phyloP scores from a whole-genome alignment of 2,888 invertebrate species.

The Spilosoma lubricipeda region DNA sequence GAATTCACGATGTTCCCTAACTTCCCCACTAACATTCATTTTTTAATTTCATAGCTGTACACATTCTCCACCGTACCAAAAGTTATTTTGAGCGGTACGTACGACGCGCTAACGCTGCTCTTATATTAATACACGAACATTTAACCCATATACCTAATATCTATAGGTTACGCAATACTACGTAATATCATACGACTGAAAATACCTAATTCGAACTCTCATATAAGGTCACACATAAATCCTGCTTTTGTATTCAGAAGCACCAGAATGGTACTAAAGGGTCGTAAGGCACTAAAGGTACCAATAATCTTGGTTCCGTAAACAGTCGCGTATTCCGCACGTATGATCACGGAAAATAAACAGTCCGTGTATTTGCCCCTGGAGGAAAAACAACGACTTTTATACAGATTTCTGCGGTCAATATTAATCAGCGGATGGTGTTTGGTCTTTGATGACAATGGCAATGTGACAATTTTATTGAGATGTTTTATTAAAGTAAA shows the following conservation, averaged over 20 bases:
- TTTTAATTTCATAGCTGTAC: slow-evolving; percentile 10
- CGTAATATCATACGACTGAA: slow-evolving; percentile 11
- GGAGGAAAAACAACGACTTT: slow-evolving; percentile 13
- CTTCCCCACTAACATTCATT: neutral
- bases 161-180: slow-evolving; percentile 10
- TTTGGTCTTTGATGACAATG: neutral
- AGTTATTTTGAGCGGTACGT: slow-evolving; percentile 15
- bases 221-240: slow-evolving; percentile 20
- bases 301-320: slow-evolving; percentile 28
- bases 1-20: neutral
- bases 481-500: neutral
- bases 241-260: slow-evolving; percentile 24
- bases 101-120: slow-evolving; percentile 5
- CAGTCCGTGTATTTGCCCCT: slow-evolving; percentile 20
- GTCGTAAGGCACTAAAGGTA: slow-evolving; percentile 14
- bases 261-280: slow-evolving; percentile 20
- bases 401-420: slow-evolving; percentile 9
- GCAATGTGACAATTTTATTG: slow-evolving; percentile 5
- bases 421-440: slow-evolving; percentile 8
- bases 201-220: slow-evolving; percentile 20
- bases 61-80: slow-evolving; percentile 1
- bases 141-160: slow-evolving; percentile 7
- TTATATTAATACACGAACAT: slow-evolving; percentile 11
- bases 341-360: slow-evolving; percentile 15
- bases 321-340: slow-evolving; percentile 21